Evolutionary conservation across 2,888 invertebrate genomes (phyloP).

Genomic region (Sarcophaga subvicina): DNA sequence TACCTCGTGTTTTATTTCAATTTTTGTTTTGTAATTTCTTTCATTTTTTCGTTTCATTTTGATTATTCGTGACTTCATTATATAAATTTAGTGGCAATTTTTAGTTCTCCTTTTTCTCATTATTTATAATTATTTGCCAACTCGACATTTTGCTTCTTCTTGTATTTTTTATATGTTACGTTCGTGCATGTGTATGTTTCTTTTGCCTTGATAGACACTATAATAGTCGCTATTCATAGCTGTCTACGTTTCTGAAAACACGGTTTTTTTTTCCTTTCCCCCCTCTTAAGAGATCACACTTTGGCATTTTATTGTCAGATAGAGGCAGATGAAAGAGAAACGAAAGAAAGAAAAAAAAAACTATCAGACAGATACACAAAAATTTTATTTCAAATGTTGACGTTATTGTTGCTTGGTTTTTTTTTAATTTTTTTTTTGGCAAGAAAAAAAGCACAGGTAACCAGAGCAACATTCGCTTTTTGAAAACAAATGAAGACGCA

Average conservation of each 20-base stretch:
- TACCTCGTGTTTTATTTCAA: constrained; percentile 52
- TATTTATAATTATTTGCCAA: constrained; percentile 36
- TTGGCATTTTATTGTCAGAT: constrained; percentile 46
- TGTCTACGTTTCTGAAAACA: constrained; percentile 15
- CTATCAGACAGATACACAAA: not conserved
- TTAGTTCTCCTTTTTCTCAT: not conserved
- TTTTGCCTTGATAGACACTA: constrained; percentile 34
- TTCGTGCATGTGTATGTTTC: constrained; percentile 7
- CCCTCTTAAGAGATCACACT: constrained; percentile 16
- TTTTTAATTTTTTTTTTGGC: too few species aligned
- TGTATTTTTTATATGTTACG: not conserved
- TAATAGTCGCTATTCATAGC: constrained; percentile 56
- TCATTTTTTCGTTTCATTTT: not conserved
- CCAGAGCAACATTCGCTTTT: too few species aligned
- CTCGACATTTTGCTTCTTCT: constrained; percentile 25
- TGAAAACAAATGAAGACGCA: too few species aligned
- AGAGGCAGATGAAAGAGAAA: not conserved
- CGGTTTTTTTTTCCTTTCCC: too few species aligned
- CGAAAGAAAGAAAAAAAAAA: not conserved
- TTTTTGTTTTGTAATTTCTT: constrained; percentile 9
- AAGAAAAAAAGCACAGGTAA: not conserved
- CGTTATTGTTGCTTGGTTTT: not conserved
- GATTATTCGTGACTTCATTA: constrained; percentile 18
- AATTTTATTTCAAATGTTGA: not conserved
- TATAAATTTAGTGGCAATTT: constrained; percentile 44